Base-by-base conservation (phyloP, 2,113 vertebrate species). In the Callipepla californica region DNA sequence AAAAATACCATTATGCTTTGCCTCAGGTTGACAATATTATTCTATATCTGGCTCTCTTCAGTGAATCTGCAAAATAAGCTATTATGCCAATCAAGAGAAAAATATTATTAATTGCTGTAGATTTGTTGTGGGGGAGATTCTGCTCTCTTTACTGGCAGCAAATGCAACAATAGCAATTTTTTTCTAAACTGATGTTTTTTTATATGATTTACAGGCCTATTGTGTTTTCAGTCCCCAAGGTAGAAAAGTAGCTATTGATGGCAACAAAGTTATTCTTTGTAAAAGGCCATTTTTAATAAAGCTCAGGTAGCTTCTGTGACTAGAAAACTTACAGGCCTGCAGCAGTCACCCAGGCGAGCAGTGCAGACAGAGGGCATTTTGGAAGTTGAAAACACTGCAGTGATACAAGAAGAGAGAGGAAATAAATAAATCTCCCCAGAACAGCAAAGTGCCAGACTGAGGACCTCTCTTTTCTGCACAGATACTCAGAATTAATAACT, bases 131-230 rank as follows among this genome's bases (percentile, higher is more conserved):
- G 12, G 21, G 61, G 34, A 13, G 5, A 30, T 61, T 94, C 58
- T 89, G 26, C 45, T 34, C n/a, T 57, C 69, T 91, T 70, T 91
- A 95, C 51, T 5, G 6, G 11, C 17, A 88, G 13, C 26, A 84
- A 84, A 8, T 73, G 19, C 20, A 65, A 30, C 53, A 91, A 95
- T 14, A n/a, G 5, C 77, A 59, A 4, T 84, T 86, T 94, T 73
- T 84, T 90, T 91, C 80, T 93, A 80, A 22, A 8, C n/a, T 90
- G 72, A 93, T 62, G 53, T 80, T 12, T 92, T 95, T 96, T 95
- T 95, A 85, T 53, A 90, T 94, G 81, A 95, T 91, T 96, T 95
- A 94, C 85, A 70, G 4, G 9, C 21, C 53, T 66, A 42, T 50
- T 77, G 34, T 88, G 69, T 75, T 80, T 87, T 21, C 19, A 66